Conservation (phyloP, 2,113 vertebrate species). For the Saguinus imperator region DNA sequence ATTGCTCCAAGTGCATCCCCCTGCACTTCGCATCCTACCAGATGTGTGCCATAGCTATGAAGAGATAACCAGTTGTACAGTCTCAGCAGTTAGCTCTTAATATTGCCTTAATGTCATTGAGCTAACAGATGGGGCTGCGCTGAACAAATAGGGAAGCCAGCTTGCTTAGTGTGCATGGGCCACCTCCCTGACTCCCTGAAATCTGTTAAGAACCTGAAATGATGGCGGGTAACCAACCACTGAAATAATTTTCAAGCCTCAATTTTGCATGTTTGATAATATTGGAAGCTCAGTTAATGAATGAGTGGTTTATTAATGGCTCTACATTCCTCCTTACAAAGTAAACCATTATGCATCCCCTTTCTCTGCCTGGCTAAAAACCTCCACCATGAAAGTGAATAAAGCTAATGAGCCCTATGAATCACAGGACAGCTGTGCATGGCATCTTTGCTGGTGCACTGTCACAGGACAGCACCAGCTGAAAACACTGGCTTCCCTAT, state of each 20-base stretch:
- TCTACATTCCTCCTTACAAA: too few species aligned
- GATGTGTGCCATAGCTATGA: not conserved
- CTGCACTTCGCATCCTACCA: fast-evolving
- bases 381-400: not conserved
- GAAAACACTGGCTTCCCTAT: not conserved
- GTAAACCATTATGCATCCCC: fast-evolving
- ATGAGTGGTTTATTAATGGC: fast-evolving
- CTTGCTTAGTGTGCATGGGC: fast-evolving
- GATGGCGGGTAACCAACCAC: too few species aligned
- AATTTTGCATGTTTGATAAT: too few species aligned
- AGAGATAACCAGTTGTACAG: fast-evolving
- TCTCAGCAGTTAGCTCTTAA: too few species aligned
- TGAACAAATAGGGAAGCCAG: not conserved
- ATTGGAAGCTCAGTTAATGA: not conserved
- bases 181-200: not conserved
- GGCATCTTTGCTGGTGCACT: fast-evolving
- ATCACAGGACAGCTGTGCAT: fast-evolving
- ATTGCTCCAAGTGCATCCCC: fast-evolving
- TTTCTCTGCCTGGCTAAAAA: not conserved
- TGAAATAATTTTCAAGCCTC: too few species aligned
- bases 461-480: fast-evolving
- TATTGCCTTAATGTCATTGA: fast-evolving
- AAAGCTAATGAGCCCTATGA: not conserved
- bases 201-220: not conserved
- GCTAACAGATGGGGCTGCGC: not conserved